Evolutionary conservation across 1,140 invertebrate genomes (phyloP).

Genomic region (Orussus abietinus): DNA sequence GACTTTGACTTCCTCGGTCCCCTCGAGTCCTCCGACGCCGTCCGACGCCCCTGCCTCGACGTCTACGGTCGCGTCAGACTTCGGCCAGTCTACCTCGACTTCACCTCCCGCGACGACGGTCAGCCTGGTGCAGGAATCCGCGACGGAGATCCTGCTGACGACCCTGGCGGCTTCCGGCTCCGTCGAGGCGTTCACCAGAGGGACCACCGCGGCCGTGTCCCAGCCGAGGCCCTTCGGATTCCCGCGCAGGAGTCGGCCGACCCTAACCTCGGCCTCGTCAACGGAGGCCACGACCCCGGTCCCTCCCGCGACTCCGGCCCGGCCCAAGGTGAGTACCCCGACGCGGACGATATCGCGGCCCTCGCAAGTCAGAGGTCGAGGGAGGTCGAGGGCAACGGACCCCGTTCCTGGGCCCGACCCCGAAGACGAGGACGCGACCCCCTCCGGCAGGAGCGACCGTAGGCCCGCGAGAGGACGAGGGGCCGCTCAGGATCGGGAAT

Average conservation of each 20-base stretch:
- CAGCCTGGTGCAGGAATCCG: slow-evolving; percentile 38
- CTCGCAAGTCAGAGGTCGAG: slow-evolving; percentile 34
- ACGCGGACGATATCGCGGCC: slow-evolving; percentile 48
- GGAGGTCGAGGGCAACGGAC: slow-evolving; percentile 4
- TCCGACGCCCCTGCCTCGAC: too few species aligned
- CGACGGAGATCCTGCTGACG: slow-evolving; percentile 40
- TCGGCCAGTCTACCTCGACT: too few species aligned
- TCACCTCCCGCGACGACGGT: slow-evolving; percentile 21
- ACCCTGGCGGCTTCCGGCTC: slow-evolving; percentile 29
- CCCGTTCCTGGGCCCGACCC: neutral
- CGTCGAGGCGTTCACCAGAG: slow-evolving; percentile 19
- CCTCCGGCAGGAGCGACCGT: neutral
- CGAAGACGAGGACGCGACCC: neutral
- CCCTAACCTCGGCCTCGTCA: slow-evolving; percentile 31
- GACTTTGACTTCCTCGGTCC: slow-evolving; percentile 42
- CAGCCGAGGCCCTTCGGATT: slow-evolving; percentile 16
- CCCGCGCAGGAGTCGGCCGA: slow-evolving; percentile 18
- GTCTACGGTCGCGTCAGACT: too few species aligned
- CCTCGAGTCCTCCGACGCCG: too few species aligned
- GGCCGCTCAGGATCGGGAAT: too few species aligned
- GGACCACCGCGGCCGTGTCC: slow-evolving; percentile 47
- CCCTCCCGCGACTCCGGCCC: slow-evolving; percentile 30
- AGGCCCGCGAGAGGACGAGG: slow-evolving; percentile 2
- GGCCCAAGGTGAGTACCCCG: slow-evolving; percentile 49
- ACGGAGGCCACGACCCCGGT: slow-evolving; percentile 41